Base-by-base conservation (phyloP, 2,888 invertebrate species). In the Eudemis profundana region DNA sequence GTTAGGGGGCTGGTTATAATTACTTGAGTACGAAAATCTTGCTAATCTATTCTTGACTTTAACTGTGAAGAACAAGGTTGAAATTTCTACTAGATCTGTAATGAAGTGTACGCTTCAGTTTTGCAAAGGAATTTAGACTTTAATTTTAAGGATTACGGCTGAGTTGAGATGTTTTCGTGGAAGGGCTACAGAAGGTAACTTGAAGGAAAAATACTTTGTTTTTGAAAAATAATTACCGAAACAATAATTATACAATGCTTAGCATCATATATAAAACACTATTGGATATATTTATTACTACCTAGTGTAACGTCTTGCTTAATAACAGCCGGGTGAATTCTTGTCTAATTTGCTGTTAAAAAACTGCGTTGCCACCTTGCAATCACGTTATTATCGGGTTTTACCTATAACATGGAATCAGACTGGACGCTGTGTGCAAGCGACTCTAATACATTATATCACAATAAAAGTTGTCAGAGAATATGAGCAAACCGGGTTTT, bases 171-270 rank as follows among this genome's bases (percentile, higher is more conserved):
- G 21, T 4, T 0, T 1, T 4, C 21, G 19, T n/a, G 1, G 12
- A 23, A 15, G n/a, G 3, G 5, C 2, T 17, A 3, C 33, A 12
- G n/a, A 33, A 8, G 23, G 15, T 15, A 12, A 19, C 10, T 40
- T 12, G 38, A 38, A 36, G 33, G 33, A 36, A 51, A 44, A 21
- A 33, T 44, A 61, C 17, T 42, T 51, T 44, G 29, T 44, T 27
- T 61, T 50, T 51, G n/a, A 50, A 50, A 50, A 61, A 61, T 51
- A 61, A 61, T 61, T 51, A 21, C 14, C 19, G 5, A 61, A 40
- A n/a, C 23, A 10, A 50, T 50, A 50, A 40, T 50, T 38, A 40
- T 15, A n/a, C 27, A 40, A n/a, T n/a, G n/a, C n/a, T n/a, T n/a
- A n/a, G n/a, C n/a, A n/a, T n/a, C n/a, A n/a, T n/a, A n/a, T n/a